Conservation (phyloP, 2,113 vertebrate species). For the Cebidichthys violaceus region DNA sequence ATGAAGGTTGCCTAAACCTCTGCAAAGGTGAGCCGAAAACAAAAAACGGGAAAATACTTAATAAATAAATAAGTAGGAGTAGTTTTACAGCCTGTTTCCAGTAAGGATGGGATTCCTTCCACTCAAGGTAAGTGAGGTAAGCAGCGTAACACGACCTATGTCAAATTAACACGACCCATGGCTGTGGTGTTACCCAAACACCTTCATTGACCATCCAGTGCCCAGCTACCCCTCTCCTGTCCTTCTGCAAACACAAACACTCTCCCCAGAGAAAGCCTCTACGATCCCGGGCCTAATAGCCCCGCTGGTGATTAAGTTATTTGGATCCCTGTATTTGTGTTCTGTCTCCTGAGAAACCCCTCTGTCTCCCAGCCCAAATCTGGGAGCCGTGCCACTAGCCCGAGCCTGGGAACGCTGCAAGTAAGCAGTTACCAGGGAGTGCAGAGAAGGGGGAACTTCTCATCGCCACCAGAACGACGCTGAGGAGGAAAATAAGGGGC, state of each 20-base stretch:
- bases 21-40: neutral
- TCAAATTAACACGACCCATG: slow-evolving; percentile 18
- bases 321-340: slow-evolving; percentile 79
- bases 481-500: slow-evolving; percentile 31
- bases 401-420: slow-evolving; percentile 79
- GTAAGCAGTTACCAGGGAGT: slow-evolving; percentile 73
- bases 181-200: slow-evolving; percentile 43
- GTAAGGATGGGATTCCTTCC: slow-evolving; percentile 1
- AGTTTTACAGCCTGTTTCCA: neutral
- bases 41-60: slow-evolving; percentile 10
- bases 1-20: neutral
- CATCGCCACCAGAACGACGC: slow-evolving; percentile 19
- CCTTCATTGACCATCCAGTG: slow-evolving; percentile 40
- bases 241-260: slow-evolving; percentile 49
- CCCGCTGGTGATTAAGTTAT: slow-evolving; percentile 79
- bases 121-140: slow-evolving; percentile 8
- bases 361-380: slow-evolving; percentile 70
- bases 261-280: slow-evolving; percentile 40
- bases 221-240: slow-evolving; percentile 13
- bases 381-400: slow-evolving; percentile 80
- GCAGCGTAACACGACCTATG: slow-evolving; percentile 18
- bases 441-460: slow-evolving; percentile 44
- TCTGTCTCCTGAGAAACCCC: slow-evolving; percentile 83
- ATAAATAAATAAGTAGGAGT: neutral
- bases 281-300: slow-evolving; percentile 60